Conservation (phyloP, 1,140 invertebrate species). For the Nasonia giraulti region DNA sequence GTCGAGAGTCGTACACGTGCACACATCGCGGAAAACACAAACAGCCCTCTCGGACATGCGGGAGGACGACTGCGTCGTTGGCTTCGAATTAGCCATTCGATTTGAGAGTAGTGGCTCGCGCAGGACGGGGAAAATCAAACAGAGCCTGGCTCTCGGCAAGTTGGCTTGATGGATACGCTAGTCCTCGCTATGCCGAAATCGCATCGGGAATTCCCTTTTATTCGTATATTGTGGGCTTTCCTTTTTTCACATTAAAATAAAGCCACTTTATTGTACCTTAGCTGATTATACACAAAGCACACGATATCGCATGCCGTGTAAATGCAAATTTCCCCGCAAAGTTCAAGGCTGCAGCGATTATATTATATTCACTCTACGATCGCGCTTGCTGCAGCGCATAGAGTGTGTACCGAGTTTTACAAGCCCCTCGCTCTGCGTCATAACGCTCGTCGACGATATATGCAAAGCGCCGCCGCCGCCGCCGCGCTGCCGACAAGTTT, state of each 20-base stretch:
- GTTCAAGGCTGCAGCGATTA: not conserved
- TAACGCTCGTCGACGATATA: not conserved
- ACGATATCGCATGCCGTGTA: not conserved
- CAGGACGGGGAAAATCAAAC: slow-evolving; percentile 13
- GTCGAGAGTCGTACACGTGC: not conserved
- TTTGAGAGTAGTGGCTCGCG: not conserved
- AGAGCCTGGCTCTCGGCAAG: not conserved
- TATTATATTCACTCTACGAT: not conserved
- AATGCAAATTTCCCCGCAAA: not conserved
- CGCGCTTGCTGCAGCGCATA: not conserved
- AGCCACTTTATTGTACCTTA: no score
- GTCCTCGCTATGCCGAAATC: not conserved
- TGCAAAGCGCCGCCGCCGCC: not conserved
- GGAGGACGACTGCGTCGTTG: not conserved
- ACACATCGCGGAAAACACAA: slow-evolving; percentile 9
- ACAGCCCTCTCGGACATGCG: slow-evolving; percentile 7
- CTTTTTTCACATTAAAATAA: no score
- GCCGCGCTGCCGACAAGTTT: not conserved
- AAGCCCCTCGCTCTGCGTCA: not conserved
- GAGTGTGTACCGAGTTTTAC: not conserved
- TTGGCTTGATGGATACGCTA: no score
- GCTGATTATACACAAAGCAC: not conserved
- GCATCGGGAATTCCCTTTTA: slow-evolving; percentile 17
- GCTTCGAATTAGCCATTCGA: slow-evolving; percentile 43
- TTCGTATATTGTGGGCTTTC: no score